These are phyloP conservation scores for Caenorhabditis doughertyi DNA, from an alignment of 2,888 invertebrate species.

Conservation along the genomic window DNA sequence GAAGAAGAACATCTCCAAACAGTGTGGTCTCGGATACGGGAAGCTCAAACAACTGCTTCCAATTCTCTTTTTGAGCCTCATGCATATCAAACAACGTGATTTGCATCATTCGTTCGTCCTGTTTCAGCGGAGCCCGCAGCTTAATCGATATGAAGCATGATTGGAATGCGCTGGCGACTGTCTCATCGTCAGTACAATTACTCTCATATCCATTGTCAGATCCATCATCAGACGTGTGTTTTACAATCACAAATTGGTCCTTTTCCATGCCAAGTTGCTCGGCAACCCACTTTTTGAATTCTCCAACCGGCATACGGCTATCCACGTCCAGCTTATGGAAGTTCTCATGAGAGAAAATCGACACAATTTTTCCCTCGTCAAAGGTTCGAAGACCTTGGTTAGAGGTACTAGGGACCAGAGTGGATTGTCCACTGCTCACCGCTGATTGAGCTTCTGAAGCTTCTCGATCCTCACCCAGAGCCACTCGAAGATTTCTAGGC, in stretches of 20 bases:
- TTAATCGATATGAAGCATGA: slow-evolving; percentile 67
- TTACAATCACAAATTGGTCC: slow-evolving; percentile 67
- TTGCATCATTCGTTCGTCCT: slow-evolving; percentile 70
- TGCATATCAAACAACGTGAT: slow-evolving; percentile 69
- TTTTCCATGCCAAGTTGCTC: slow-evolving; percentile 56
- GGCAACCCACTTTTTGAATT: slow-evolving; percentile 72
- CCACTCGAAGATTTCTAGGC: slow-evolving; percentile 25
- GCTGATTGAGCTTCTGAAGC: slow-evolving; percentile 41
- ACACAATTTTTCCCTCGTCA: slow-evolving; percentile 41
- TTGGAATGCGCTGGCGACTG: slow-evolving; percentile 39
- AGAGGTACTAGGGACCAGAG: slow-evolving; percentile 55
- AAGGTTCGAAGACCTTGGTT: slow-evolving; percentile 24
- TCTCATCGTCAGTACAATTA: slow-evolving; percentile 47
- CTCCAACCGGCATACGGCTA: slow-evolving; percentile 58
- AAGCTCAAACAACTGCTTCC: slow-evolving; percentile 73
- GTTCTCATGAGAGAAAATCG: slow-evolving; percentile 29
- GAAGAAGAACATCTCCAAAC: slow-evolving; percentile 69
- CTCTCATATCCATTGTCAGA: slow-evolving; percentile 58
- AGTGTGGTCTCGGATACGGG: slow-evolving; percentile 61
- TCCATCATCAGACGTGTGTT: slow-evolving; percentile 55
- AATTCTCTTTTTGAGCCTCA: slow-evolving; percentile 68
- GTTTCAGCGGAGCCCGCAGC: slow-evolving; percentile 72
- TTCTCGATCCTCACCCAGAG: slow-evolving; percentile 45
- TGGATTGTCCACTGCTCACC: slow-evolving; percentile 55
- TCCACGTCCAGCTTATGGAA: slow-evolving; percentile 66